A percentile compares a stretch with the other conserved stretches of the same genome.
These are phyloP conservation scores for Zosterops hypoxanthus DNA, from an alignment of 2,113 vertebrate species.

Conservation along the genomic window DNA sequence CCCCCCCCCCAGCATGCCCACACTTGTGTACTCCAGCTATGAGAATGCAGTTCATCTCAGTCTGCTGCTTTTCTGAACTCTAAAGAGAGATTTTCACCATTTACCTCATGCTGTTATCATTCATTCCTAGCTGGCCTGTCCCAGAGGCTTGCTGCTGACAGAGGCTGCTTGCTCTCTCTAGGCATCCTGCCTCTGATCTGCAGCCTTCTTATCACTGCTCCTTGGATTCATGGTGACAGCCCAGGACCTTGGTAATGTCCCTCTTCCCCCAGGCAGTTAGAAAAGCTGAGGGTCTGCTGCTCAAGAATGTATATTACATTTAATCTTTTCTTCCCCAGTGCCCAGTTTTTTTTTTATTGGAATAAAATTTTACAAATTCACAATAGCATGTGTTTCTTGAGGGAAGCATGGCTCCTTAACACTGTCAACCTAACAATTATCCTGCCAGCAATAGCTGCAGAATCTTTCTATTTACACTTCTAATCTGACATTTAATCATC, in stretches of 20 bases:
- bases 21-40: background rate
- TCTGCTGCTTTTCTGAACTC: background rate
- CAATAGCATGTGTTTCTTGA: background rate
- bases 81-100: background rate
- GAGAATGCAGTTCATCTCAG: background rate
- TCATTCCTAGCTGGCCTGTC: background rate
- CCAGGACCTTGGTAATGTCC: background rate
- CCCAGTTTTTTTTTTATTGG: background rate
- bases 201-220: background rate
- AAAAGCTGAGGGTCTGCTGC: background rate
- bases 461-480: background rate
- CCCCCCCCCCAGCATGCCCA: background rate
- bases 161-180: background rate
- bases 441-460: background rate
- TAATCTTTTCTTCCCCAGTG: background rate
- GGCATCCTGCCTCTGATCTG: background rate
- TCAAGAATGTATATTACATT: background rate
- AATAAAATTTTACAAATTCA: background rate
- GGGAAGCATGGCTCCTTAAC: background rate
- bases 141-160: background rate
- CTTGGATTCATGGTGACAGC: accelerated
- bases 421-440: background rate
- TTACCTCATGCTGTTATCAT: background rate
- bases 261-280: background rate
- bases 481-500: background rate